Percentiles rank a stretch among this genome's conserved stretches.
Evolutionary conservation across 2,113 vertebrate genomes (phyloP).

Genomic region (Tricholaema leucomelas): DNA sequence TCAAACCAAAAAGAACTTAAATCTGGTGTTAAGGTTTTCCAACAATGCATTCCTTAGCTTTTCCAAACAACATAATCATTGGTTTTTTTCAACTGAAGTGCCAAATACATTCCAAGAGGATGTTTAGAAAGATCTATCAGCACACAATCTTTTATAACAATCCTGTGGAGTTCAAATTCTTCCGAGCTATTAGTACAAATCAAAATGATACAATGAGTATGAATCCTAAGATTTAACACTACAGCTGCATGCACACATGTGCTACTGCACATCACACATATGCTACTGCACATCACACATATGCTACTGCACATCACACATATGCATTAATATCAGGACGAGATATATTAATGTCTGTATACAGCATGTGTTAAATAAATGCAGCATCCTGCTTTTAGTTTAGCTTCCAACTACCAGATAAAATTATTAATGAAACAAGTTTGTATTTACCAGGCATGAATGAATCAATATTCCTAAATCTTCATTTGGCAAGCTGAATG

Average conservation of each 20-base stretch:
- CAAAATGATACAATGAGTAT: neutral
- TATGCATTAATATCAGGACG: neutral
- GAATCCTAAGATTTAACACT: neutral
- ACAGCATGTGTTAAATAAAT: neutral
- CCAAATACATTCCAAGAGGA: slow-evolving; percentile 20
- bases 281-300: too few species aligned
- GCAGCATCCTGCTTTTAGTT: neutral
- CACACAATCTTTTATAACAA: neutral
- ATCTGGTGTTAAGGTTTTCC: neutral
- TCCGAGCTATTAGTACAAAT: neutral
- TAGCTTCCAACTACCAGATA: slow-evolving; percentile 22
- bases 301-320: neutral
- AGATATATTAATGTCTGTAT: neutral
- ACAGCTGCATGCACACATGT: neutral
- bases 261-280: slow-evolving; percentile 3
- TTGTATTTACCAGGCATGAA: slow-evolving; percentile 82
- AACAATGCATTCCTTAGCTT: slow-evolving; percentile 5
- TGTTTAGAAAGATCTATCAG: neutral
- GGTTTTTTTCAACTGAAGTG: neutral
- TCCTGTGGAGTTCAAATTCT: neutral
- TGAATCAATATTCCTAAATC: slow-evolving; percentile 83
- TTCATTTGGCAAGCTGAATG: slow-evolving; percentile 82
- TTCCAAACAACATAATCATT: slow-evolving; percentile 15
- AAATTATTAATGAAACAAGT: slow-evolving; percentile 68
- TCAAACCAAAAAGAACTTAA: neutral